A percentile compares a stretch with the other conserved stretches of the same genome.
Evolutionary conservation across 2,888 invertebrate genomes (phyloP).

Genomic region (Conistra vaccinii): DNA sequence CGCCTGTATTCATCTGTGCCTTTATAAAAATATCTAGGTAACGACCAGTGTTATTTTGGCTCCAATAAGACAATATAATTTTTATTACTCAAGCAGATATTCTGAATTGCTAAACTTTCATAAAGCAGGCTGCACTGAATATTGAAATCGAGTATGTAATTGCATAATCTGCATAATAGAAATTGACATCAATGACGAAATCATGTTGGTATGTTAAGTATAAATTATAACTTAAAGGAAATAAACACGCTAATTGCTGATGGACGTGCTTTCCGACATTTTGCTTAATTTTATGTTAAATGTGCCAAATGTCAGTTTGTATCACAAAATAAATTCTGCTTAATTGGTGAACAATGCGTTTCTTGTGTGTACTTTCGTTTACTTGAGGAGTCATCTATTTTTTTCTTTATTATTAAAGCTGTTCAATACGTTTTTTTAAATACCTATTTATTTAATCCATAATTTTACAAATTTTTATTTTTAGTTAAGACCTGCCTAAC

Average conservation of each 20-base stretch:
- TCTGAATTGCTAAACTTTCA: background rate
- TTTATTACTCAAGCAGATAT: background rate
- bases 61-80: background rate
- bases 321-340: constrained; percentile 15
- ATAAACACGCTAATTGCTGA: constrained; percentile 8
- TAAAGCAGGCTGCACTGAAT: background rate
- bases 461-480: too few species aligned
- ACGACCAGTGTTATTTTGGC: background rate
- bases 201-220: constrained; percentile 14
- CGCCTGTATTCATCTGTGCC: too few species aligned
- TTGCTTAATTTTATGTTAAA: constrained; percentile 18
- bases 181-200: constrained; percentile 10
- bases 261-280: constrained; percentile 32
- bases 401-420: background rate
- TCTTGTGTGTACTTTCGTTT: too few species aligned
- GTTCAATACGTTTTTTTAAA: too few species aligned
- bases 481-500: too few species aligned
- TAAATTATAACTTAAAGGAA: background rate
- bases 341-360: constrained; percentile 11
- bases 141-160: background rate
- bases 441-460: too few species aligned
- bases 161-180: background rate
- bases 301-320: constrained; percentile 10
- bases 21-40: background rate
- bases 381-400: background rate